These are phyloP conservation scores for Lepus americanus DNA, from an alignment of 2,113 vertebrate genomes.

Conservation along the genomic window DNA sequence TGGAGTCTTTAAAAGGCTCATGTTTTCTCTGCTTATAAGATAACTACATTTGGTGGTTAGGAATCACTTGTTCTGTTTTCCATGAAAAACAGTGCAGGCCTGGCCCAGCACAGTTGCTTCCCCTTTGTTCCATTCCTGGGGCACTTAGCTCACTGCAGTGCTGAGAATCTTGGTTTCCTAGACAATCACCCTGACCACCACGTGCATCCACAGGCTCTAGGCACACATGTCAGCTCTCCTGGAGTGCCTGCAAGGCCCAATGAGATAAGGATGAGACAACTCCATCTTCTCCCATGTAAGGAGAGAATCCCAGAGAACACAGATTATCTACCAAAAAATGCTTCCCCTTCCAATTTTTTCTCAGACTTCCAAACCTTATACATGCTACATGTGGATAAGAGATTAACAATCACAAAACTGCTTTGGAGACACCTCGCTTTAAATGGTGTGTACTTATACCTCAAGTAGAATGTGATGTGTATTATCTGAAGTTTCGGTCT, in stretches of 20 bases:
- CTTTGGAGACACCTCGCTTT: not conserved
- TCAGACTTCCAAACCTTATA: not conserved
- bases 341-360: not conserved
- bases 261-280: not conserved
- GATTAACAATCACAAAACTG: not conserved
- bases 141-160: not conserved
- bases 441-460: not conserved
- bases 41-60: not conserved
- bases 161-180: constrained; percentile 7
- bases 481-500: not conserved
- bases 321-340: not conserved
- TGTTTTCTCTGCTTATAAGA: not conserved
- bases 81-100: too few relatives aligned
- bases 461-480: constrained; percentile 13
- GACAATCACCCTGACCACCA: not conserved
- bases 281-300: not conserved
- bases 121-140: not conserved
- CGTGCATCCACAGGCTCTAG: not conserved
- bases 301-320: not conserved
- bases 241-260: not conserved
- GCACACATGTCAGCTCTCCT: not conserved
- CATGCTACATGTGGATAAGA: not conserved
- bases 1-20: not conserved
- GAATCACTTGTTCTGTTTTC: not conserved
- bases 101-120: not conserved